Evolutionary conservation across 2,888 invertebrate genomes (phyloP).

Genomic region (Subacronicta megacephala): DNA sequence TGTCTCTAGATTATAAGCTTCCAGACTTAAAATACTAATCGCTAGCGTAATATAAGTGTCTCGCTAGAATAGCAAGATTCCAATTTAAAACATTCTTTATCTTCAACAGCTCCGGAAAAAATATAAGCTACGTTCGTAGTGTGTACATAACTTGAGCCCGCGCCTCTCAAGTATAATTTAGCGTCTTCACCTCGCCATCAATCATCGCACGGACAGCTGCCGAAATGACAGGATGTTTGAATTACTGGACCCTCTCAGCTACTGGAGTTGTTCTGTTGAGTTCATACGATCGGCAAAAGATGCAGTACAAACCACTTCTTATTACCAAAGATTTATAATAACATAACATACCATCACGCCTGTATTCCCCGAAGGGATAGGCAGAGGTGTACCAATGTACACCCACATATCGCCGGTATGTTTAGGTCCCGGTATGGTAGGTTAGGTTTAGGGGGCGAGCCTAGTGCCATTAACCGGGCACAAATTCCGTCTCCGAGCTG

Average conservation of each 20-base stretch:
- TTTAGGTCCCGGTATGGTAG: too few relatives aligned
- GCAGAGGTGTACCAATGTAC: too few relatives aligned
- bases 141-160: slow-evolving; percentile 39
- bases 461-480: too few relatives aligned
- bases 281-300: slow-evolving; percentile 25
- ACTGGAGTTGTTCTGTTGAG: slow-evolving; percentile 27
- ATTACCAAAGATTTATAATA: not conserved
- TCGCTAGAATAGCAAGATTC: too few relatives aligned
- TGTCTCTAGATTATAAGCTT: too few relatives aligned
- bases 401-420: too few relatives aligned
- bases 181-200: slow-evolving; percentile 34
- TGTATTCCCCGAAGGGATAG: too few relatives aligned
- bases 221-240: slow-evolving; percentile 53
- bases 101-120: not conserved
- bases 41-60: too few relatives aligned
- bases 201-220: slow-evolving; percentile 45
- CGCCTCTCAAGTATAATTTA: slow-evolving; percentile 37
- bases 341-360: too few relatives aligned
- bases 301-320: not conserved
- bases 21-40: too few relatives aligned
- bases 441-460: too few relatives aligned
- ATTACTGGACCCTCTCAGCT: slow-evolving; percentile 44
- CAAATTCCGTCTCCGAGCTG: too few relatives aligned
- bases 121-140: slow-evolving; percentile 8
- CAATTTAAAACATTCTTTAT: slow-evolving; percentile 3